phyloP scores from a whole-genome alignment of 2,113 vertebrate genomes.

The Natator depressus region DNA sequence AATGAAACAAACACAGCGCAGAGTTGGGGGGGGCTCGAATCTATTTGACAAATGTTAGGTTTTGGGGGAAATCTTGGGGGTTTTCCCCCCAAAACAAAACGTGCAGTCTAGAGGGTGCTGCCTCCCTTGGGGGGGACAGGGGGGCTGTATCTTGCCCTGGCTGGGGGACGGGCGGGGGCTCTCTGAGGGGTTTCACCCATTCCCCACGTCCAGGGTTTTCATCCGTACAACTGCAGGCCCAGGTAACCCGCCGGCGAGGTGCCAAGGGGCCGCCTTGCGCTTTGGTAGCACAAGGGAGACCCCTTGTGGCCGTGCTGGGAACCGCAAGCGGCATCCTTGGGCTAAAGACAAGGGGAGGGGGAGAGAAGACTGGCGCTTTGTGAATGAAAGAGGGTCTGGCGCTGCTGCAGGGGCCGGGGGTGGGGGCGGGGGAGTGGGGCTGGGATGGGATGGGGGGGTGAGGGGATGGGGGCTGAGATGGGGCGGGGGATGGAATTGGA shows the following conservation, averaged over 20 bases:
- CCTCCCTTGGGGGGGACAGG: not conserved
- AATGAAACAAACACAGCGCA: not conserved
- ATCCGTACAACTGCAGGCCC: not conserved
- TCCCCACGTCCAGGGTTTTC: not conserved
- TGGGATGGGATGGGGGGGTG: too few species aligned
- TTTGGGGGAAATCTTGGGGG: too few species aligned
- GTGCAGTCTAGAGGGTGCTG: not conserved
- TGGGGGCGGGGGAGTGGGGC: too few species aligned
- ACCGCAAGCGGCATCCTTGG: not conserved
- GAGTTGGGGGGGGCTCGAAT: not conserved
- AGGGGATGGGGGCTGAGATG: too few species aligned
- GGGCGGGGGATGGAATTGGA: too few species aligned
- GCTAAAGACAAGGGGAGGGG: not conserved
- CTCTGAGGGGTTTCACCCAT: not conserved
- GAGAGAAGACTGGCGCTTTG: not conserved
- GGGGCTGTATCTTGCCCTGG: not conserved
- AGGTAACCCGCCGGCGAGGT: not conserved
- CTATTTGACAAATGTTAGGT: not conserved
- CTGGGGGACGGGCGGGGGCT: too few species aligned
- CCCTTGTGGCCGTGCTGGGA: slow-evolving; percentile 47
- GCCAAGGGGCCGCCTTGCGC: not conserved
- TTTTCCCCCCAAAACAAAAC: not conserved
- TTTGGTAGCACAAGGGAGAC: slow-evolving; percentile 59
- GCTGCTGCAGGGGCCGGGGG: not conserved
- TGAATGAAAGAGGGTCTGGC: not conserved